phyloP scores from a whole-genome alignment of 2,888 invertebrate genomes.

The Aspidiotus destructor region DNA sequence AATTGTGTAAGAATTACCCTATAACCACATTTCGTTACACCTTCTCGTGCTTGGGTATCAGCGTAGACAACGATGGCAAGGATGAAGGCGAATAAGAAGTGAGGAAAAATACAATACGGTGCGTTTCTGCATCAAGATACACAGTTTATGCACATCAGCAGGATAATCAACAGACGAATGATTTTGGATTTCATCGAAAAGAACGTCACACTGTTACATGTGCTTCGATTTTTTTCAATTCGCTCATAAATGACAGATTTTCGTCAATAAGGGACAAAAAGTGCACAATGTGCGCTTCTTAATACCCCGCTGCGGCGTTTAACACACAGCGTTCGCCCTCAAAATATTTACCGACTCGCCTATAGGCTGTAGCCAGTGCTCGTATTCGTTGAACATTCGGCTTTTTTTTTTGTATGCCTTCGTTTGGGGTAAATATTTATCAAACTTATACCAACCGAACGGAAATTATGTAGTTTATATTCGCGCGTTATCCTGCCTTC shows the following conservation, averaged over 20 bases:
- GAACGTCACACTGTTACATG: not conserved
- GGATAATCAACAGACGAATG: slow-evolving; percentile 24
- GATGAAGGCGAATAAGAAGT: no score
- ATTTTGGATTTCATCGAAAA: slow-evolving; percentile 9
- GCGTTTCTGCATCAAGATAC: no score
- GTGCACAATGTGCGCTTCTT: not conserved
- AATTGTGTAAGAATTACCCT: no score
- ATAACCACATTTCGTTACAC: no score
- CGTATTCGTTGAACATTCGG: slow-evolving; percentile 10
- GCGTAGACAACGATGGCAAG: no score
- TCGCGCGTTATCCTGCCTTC: not conserved
- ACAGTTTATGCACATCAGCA: not conserved
- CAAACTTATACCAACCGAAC: slow-evolving; percentile 20
- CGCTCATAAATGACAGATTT: slow-evolving; percentile 5
- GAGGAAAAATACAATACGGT: no score
- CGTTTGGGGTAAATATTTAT: slow-evolving; percentile 16
- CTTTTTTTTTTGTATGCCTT: not conserved
- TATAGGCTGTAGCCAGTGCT: not conserved
- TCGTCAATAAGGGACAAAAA: slow-evolving; percentile 10
- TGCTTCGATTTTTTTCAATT: slow-evolving; percentile 8
- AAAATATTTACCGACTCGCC: slow-evolving; percentile 16
- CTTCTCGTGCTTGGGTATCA: no score
- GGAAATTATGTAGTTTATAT: slow-evolving; percentile 11
- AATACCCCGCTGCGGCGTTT: slow-evolving; percentile 28
- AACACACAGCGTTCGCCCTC: slow-evolving; percentile 20